phyloP scores from a whole-genome alignment of 2,113 vertebrate genomes.

The Plotosus lineatus region DNA sequence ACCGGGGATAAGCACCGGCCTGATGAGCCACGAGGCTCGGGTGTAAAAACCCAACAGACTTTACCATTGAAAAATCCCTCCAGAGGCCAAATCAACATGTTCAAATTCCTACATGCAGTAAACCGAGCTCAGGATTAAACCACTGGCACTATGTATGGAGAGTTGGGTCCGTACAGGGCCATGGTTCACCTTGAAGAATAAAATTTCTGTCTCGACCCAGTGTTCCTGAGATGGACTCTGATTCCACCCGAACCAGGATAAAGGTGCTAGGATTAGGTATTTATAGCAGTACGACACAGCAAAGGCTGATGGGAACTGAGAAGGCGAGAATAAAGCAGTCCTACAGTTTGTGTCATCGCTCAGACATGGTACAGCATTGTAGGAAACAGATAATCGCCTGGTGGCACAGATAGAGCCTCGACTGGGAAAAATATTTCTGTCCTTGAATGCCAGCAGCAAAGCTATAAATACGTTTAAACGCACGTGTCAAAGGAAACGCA shows the following conservation, averaged over 20 bases:
- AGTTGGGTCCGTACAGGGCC: neutral
- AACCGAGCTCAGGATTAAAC: slow-evolving; percentile 3
- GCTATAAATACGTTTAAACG: slow-evolving; percentile 8
- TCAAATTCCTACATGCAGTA: slow-evolving; percentile 7
- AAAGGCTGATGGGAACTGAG: slow-evolving; percentile 12
- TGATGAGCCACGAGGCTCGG: no score
- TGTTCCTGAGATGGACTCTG: neutral
- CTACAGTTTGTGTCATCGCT: neutral
- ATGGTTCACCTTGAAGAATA: no score
- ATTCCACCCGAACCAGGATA: neutral
- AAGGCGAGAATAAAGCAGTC: neutral
- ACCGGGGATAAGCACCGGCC: no score
- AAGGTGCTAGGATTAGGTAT: neutral
- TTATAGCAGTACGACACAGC: neutral
- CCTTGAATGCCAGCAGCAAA: neutral
- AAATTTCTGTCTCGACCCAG: neutral
- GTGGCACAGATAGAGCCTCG: neutral
- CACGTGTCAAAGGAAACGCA: neutral
- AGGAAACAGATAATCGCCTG: neutral
- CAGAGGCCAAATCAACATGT: neutral
- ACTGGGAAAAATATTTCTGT: slow-evolving; percentile 19
- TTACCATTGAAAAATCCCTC: neutral
- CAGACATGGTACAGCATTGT: neutral
- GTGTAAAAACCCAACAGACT: no score
- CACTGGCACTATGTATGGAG: neutral